A percentile compares a stretch with the other conserved stretches of the same genome.
Conservation (phyloP, 2,888 invertebrate genomes). For the Nemotelus nigrinus region DNA sequence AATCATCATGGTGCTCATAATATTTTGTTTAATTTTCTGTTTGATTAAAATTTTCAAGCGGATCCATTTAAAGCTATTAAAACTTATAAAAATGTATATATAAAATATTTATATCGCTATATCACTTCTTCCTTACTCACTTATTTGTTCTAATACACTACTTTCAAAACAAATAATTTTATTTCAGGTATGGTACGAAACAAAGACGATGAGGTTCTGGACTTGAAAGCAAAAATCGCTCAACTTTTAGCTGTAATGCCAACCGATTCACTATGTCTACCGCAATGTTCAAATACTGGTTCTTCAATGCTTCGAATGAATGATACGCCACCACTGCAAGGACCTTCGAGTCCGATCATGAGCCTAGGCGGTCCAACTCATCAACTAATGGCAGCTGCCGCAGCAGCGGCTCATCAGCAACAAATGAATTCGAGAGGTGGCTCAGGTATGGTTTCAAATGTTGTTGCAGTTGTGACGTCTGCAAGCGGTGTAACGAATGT, state of each 20-base stretch:
- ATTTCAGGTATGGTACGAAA: constrained; percentile 77
- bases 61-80: too few species aligned
- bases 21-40: too few species aligned
- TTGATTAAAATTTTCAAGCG: too few species aligned
- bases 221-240: constrained; percentile 89
- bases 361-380: constrained; percentile 50
- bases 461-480: constrained; percentile 48
- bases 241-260: constrained; percentile 92
- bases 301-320: constrained; percentile 72
- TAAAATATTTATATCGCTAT: too few species aligned
- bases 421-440: constrained; percentile 54
- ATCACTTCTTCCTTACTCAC: too few species aligned
- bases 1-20: too few species aligned
- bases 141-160: too few species aligned
- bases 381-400: constrained; percentile 43
- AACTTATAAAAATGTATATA: too few species aligned
- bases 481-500: constrained; percentile 45
- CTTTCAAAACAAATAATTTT: background rate
- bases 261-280: constrained; percentile 70
- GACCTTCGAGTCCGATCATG: constrained; percentile 65
- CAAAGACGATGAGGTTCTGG: constrained; percentile 91
- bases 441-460: constrained; percentile 19
- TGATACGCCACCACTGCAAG: constrained; percentile 64
- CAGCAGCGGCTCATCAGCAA: constrained; percentile 50
- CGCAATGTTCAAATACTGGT: constrained; percentile 67